Base-by-base conservation (phyloP, 2,113 vertebrate species). In the Phylloscopus whistleri region DNA sequence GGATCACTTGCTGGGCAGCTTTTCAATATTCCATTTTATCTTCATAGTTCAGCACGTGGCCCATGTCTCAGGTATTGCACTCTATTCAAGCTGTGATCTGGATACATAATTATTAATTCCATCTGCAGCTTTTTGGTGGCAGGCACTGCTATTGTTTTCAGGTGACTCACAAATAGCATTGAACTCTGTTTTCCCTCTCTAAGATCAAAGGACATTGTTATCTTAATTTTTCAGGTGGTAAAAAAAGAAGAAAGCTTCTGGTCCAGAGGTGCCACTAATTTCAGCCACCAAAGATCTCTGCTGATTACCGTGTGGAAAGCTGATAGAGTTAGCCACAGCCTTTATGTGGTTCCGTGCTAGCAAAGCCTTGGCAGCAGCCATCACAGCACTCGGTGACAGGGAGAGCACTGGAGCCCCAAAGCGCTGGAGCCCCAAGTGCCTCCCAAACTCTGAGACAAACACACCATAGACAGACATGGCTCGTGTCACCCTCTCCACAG, bases 21-120 rank as follows among this genome's bases (percentile, higher is more conserved):
- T 95, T 94, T 95, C 94, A 96, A 64, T 89, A 94, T 89, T 96
- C 83, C 94, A 43, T 92, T 95, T 97, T 97, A 96, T 96, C 95
- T 94, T 92, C 48, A 56, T 68, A 81, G 56, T 94, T 92, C 94
- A 96, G 94, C 60, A 92, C 53, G 1, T 91, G 94, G 74, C 89
- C 93, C 19, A 6, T 74, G 73, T 90, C 96, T 97, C 1, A 3
- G 89, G 60, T 87, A 75, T 51, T 78, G 51, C 86, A 70, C 56
- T 95, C 48, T 70, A 68, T 96, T 95, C 86, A 93, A 78, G 52
- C 91, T 94, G 79, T 93, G 72, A 55, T 92, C 66, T 89, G 89
- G 84, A 94, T 91, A 87, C 62, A 49, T 91, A 89, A 95, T 94
- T 95, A 95, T 94, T 96, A 92, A 93, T 96, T 94, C 83, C 62